Evolutionary conservation across 2,113 vertebrate species (phyloP), one percentile per base, ranked within the genome.

Genomic region (Actenoides hombroni): DNA sequence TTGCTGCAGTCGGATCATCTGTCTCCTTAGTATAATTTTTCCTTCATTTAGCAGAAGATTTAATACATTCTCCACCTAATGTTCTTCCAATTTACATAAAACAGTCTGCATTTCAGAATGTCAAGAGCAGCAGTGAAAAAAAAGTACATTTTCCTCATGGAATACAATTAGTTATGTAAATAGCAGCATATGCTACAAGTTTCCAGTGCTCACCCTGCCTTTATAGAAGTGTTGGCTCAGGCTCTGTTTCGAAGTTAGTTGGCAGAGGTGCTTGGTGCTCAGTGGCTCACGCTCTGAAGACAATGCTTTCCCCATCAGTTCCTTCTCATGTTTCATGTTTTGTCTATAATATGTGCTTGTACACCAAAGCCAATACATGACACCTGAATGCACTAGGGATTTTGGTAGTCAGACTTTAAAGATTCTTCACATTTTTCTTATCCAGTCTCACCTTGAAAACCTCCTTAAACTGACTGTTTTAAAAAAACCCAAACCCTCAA

Each of bases 161-260:
- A n/a, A n/a, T 89, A 95, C 95, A 91, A 96, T 96, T 97, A 97
- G 96, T 95, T 97, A 97, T 95, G 95, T 96, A 97, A 97, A 97
- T 96, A 97, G 96, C 93, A 96, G 84, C 96, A 97, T 97, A 97
- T 97, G 96, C 93, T 95, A 78, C 94, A 94, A 96, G 96, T 95
- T 97, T 95, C 93, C 94, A 92, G 49, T 82, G 91, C 85, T 97
- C 95, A 92, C 93, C 95, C 94, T 92, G 94, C 83, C 84, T 97
- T 89, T 76, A 76, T 83, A 63, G 94, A 87, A 94, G 77, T 71
- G 91, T 96, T 97, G 96, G 94, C 96, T 96, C 95, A 95, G 95
- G 89, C 93, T 97, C 77, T 89, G 91, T 74, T 87, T 96, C 31
- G 1, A 95, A 97, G 94, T 94, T 87, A 89, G 91, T 95, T 96